Conservation (phyloP, 2,888 invertebrate species). For the Stramonita haemastoma region DNA sequence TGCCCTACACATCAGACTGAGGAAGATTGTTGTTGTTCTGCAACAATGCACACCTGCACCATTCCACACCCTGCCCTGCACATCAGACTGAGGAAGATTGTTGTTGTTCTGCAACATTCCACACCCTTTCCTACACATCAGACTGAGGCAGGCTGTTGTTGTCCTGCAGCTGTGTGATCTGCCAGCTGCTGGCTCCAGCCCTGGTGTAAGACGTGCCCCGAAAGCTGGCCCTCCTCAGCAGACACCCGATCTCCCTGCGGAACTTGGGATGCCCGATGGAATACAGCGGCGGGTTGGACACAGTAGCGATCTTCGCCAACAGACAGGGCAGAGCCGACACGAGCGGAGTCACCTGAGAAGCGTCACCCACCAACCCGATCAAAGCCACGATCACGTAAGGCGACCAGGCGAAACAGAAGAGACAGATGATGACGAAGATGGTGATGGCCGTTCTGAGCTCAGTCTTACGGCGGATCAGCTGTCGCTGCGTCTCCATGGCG, state of each 20-base stretch:
- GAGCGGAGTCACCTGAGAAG: conserved; percentile 84
- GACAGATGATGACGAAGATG: conserved; percentile 49
- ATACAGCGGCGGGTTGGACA: conserved; percentile 79
- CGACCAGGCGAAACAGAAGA: conserved; percentile 90
- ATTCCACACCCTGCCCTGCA: too few species aligned
- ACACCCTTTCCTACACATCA: too few species aligned
- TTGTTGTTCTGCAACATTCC: too few species aligned
- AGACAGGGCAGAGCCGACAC: conserved; percentile 85
- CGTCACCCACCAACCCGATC: conserved; percentile 83
- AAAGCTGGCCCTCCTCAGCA: neutral
- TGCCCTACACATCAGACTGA: too few species aligned
- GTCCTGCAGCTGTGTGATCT: neutral
- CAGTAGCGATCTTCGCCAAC: conserved; percentile 85
- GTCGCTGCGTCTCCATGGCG: conserved; percentile 27
- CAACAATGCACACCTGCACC: too few species aligned
- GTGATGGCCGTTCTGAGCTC: conserved; percentile 38
- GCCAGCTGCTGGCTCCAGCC: neutral
- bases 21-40: too few species aligned
- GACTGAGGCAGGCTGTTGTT: neutral
- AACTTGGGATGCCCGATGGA: conserved; percentile 55
- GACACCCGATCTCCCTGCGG: conserved; percentile 21
- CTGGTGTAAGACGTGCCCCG: neutral
- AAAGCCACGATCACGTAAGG: conserved; percentile 88
- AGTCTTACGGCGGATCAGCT: neutral
- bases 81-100: too few species aligned